These are phyloP conservation scores for Nannospalax galili DNA, from an alignment of 2,113 vertebrate genomes.

Conservation along the genomic window DNA sequence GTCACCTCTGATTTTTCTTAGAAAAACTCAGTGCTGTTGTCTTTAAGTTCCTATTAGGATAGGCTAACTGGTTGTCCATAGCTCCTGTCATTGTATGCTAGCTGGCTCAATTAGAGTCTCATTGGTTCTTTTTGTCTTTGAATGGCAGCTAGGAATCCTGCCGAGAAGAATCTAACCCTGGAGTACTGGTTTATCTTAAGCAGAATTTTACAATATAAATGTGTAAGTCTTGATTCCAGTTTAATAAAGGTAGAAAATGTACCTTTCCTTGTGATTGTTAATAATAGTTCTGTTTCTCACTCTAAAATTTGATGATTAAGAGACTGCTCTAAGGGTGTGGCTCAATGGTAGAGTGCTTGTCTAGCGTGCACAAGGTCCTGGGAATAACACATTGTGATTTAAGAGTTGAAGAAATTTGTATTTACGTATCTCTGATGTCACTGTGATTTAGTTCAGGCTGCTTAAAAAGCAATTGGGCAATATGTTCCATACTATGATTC, in stretches of 20 bases:
- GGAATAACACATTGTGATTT: neutral
- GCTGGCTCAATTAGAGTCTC: neutral
- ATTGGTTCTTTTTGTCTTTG: slow-evolving; percentile 19
- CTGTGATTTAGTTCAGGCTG: neutral
- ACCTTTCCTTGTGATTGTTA: neutral
- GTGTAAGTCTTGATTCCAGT: neutral
- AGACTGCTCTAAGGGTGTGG: neutral
- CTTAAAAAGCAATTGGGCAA: neutral
- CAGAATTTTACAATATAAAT: neutral
- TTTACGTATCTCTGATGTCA: neutral
- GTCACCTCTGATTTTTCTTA: neutral
- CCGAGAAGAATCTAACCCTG: neutral
- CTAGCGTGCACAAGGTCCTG: neutral
- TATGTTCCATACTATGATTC: neutral
- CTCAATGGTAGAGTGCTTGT: neutral
- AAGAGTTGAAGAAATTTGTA: neutral
- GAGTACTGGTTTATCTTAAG: neutral
- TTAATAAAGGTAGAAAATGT: neutral
- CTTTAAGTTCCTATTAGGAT: neutral
- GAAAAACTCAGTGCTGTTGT: neutral
- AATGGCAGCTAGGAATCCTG: neutral
- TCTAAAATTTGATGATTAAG: slow-evolving; percentile 9
- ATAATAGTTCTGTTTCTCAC: neutral
- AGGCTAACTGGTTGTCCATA: neutral
- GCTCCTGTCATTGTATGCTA: neutral